phyloP scores from a whole-genome alignment of 1,140 invertebrate genomes.

The Cryptotermes secundus region DNA sequence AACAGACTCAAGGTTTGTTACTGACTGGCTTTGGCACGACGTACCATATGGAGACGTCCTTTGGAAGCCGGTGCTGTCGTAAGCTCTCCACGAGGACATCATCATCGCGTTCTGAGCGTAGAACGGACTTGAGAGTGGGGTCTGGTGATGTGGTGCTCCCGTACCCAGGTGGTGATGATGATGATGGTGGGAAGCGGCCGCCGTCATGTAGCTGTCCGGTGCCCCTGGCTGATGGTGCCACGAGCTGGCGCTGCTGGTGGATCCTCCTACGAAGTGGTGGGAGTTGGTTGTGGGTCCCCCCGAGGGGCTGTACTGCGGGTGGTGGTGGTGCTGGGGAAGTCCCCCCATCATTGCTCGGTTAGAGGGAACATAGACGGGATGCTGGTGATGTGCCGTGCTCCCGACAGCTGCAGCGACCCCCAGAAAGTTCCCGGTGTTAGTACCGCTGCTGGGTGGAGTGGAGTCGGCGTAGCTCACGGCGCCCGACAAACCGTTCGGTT shows the following conservation, averaged over 20 bases:
- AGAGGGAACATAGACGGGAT: constrained; percentile 56
- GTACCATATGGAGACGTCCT: constrained; percentile 71
- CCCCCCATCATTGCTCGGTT: constrained; percentile 45
- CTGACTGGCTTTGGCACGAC: too few species aligned
- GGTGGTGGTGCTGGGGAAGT: constrained; percentile 44
- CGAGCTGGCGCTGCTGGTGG: neutral
- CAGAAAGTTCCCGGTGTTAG: neutral
- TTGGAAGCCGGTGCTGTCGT: constrained; percentile 71
- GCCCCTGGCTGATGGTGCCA: neutral
- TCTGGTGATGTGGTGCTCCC: constrained; percentile 43
- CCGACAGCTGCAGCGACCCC: neutral
- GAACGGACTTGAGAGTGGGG: constrained; percentile 56
- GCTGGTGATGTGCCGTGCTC: neutral
- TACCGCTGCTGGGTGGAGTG: neutral
- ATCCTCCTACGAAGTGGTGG: constrained; percentile 41
- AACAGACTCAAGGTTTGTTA: too few species aligned
- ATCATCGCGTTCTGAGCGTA: constrained; percentile 74
- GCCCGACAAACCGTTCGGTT: neutral
- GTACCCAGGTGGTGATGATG: constrained; percentile 47
- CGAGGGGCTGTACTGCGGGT: constrained; percentile 45
- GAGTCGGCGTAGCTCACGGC: constrained; percentile 22
- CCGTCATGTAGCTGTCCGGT: neutral
- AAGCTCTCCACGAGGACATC: constrained; percentile 71
- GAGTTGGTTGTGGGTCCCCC: constrained; percentile 44
- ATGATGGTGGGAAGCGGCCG: constrained; percentile 45